These are phyloP conservation scores for Galerucella calmariensis DNA, from an alignment of 2,888 invertebrate genomes.

Conservation along the genomic window DNA sequence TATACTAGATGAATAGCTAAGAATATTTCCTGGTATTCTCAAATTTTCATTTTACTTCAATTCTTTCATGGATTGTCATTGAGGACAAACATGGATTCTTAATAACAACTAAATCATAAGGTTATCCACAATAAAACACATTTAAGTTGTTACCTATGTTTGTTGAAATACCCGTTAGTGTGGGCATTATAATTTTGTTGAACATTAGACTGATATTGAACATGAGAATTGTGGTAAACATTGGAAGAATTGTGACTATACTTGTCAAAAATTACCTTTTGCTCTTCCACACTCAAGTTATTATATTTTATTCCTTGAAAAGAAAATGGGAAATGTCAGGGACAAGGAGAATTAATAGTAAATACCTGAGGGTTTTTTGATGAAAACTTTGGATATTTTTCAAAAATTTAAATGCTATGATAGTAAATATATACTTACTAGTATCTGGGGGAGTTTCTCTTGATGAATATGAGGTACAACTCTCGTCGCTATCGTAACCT, in stretches of 20 bases:
- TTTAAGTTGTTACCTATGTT: slow-evolving; percentile 42
- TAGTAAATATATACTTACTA: slow-evolving; percentile 34
- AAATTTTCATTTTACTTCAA: no score
- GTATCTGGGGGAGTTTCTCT: slow-evolving; percentile 39
- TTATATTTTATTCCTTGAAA: slow-evolving; percentile 47
- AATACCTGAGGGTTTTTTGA: no score
- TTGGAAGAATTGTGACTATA: slow-evolving; percentile 51
- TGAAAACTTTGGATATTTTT: no score
- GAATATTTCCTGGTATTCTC: no score
- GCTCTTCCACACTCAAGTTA: slow-evolving; percentile 45
- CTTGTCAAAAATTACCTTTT: slow-evolving; percentile 50
- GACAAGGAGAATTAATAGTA: neutral
- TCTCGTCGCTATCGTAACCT: slow-evolving; percentile 49
- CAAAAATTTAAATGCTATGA: no score
- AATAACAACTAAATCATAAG: slow-evolving; percentile 1
- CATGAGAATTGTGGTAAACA: slow-evolving; percentile 43
- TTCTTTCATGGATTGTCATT: no score
- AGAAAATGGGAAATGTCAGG: slow-evolving; percentile 20
- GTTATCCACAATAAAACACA: neutral
- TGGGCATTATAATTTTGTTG: slow-evolving; percentile 40
- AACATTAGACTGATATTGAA: slow-evolving; percentile 42
- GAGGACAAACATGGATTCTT: neutral
- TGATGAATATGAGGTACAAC: slow-evolving; percentile 43
- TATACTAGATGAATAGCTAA: no score
- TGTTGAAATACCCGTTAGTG: slow-evolving; percentile 47